phyloP scores from a whole-genome alignment of 2,797 vertebrate species.

The Crocodylus rhombifer region DNA sequence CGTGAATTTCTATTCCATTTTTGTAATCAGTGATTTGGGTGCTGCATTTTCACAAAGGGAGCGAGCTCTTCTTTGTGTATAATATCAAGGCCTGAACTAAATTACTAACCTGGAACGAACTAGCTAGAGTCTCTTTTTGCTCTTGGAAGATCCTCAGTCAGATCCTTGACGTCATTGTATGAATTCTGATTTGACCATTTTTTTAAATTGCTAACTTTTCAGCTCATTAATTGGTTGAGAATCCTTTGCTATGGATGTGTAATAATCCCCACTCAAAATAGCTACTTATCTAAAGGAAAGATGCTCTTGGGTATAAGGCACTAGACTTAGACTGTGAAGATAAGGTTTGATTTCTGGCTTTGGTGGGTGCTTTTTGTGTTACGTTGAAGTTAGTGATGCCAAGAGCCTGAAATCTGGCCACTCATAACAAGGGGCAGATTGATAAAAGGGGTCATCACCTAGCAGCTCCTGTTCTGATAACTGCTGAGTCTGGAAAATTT shows the following conservation, averaged over 20 bases:
- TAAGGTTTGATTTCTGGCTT: neutral
- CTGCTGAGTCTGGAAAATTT: neutral
- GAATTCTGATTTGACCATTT: neutral
- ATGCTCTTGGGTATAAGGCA: neutral
- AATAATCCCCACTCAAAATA: neutral
- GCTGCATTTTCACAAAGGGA: neutral
- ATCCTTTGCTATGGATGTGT: neutral
- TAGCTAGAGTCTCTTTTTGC: neutral
- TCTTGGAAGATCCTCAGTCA: neutral
- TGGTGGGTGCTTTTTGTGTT: neutral
- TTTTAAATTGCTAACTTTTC: neutral
- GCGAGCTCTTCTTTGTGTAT: neutral
- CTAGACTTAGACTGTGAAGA: neutral
- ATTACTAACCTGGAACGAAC: neutral
- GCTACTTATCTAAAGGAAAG: neutral
- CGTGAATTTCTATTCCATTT: neutral
- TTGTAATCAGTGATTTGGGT: neutral
- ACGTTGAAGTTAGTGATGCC: neutral
- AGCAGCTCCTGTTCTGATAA: fast-evolving
- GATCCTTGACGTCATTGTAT: fast-evolving
- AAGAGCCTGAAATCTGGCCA: too few species aligned
- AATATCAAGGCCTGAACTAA: neutral
- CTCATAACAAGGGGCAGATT: fast-evolving
- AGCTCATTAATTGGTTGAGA: neutral
- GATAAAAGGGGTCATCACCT: neutral